Evolutionary conservation across 2,113 vertebrate genomes (phyloP).

Genomic region (Copsychus sechellarum): DNA sequence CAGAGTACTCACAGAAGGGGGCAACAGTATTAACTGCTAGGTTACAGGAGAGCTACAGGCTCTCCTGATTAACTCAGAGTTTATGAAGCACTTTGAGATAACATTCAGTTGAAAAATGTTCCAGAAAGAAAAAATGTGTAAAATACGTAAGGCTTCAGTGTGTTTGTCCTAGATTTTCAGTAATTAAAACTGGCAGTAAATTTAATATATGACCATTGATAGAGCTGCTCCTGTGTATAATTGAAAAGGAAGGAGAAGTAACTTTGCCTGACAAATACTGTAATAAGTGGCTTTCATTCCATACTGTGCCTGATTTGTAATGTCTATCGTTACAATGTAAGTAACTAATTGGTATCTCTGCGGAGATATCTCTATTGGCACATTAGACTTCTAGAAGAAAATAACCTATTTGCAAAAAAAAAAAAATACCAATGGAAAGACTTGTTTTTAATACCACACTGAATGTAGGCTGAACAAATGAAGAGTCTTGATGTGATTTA

Average conservation of each 20-base stretch:
- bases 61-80: not conserved
- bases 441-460: conserved; percentile 25
- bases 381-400: conserved; percentile 30
- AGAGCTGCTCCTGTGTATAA: not conserved
- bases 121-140: not conserved
- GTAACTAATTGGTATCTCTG: not conserved
- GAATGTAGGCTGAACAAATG: conserved; percentile 56
- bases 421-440: not conserved
- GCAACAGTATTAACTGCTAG: not conserved
- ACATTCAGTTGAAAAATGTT: not conserved
- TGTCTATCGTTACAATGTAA: not conserved
- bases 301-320: not conserved
- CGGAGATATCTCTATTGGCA: conserved; percentile 1
- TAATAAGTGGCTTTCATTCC: conserved; percentile 17
- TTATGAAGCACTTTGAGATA: not conserved
- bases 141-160: not conserved
- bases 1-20: not conserved
- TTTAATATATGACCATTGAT: conserved; percentile 1
- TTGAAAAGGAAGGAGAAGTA: conserved; percentile 2
- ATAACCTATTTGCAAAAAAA: conserved; percentile 25
- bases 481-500: conserved; percentile 60
- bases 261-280: not conserved
- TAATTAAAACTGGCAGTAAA: not conserved
- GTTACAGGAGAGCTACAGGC: no score
- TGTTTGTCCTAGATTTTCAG: conserved; percentile 11